Conservation (phyloP, 2,888 invertebrate genomes). For the Dryadula phaetusa region DNA sequence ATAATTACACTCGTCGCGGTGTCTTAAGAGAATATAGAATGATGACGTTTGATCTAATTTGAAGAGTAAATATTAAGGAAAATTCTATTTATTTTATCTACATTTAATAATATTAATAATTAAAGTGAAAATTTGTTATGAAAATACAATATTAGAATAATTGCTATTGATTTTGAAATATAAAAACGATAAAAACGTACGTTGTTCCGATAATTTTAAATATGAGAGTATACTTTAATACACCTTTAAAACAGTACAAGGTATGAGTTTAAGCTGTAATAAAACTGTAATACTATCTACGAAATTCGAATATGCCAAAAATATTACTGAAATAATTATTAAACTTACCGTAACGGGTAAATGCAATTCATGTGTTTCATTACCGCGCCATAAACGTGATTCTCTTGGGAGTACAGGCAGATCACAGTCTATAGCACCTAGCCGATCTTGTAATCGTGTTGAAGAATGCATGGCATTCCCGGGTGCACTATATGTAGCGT, state of each 20-base stretch:
- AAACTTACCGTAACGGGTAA: slow-evolving; percentile 86
- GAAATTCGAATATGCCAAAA: neutral
- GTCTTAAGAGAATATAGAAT: neutral
- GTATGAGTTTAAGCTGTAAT: too few species aligned
- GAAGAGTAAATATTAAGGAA: too few species aligned
- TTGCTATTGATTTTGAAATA: too few species aligned
- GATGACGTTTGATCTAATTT: too few species aligned
- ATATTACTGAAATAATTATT: neutral
- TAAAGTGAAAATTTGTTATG: too few species aligned
- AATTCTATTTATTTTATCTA: too few species aligned
- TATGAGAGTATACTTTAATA: neutral
- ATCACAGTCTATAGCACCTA: slow-evolving; percentile 87
- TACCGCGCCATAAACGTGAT: slow-evolving; percentile 88
- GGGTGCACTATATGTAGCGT: slow-evolving; percentile 68
- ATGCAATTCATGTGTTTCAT: slow-evolving; percentile 88
- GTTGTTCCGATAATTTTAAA: neutral
- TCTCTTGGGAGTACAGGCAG: slow-evolving; percentile 86
- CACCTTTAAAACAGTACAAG: neutral
- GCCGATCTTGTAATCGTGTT: slow-evolving; percentile 85
- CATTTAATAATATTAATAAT: too few species aligned
- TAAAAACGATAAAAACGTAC: neutral
- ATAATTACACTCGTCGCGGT: neutral
- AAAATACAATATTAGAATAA: too few species aligned
- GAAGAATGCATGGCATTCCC: slow-evolving; percentile 67
- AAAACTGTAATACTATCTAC: neutral